Percentiles rank a stretch among this genome's conserved stretches.
phyloP scores from a whole-genome alignment of 2,113 vertebrate species.

The Scomber colias region DNA sequence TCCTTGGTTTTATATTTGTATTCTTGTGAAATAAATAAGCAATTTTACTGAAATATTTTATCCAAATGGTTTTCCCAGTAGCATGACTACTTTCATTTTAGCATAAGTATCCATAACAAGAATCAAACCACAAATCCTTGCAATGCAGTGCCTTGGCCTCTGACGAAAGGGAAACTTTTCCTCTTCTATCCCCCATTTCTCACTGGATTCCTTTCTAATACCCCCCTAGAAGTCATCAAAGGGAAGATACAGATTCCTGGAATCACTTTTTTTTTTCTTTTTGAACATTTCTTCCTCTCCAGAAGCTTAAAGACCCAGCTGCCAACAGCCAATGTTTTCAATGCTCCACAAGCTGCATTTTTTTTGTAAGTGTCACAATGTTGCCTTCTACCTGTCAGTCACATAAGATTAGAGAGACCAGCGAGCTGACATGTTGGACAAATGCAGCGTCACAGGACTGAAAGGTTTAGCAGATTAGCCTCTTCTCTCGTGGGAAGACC shows the following conservation, averaged over 20 bases:
- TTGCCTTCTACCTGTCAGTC: slow-evolving; percentile 67
- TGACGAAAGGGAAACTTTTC: slow-evolving; percentile 11
- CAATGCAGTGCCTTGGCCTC: neutral
- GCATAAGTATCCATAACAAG: neutral
- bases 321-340: slow-evolving; percentile 40
- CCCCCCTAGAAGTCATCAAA: slow-evolving; percentile 37
- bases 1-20: slow-evolving; percentile 5
- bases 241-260: slow-evolving; percentile 18
- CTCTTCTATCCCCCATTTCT: slow-evolving; percentile 3
- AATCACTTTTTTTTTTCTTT: slow-evolving; percentile 25
- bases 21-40: neutral
- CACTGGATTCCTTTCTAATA: slow-evolving; percentile 27
- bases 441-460: slow-evolving; percentile 57
- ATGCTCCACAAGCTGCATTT: slow-evolving; percentile 37
- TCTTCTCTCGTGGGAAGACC: slow-evolving; percentile 53
- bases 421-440: slow-evolving; percentile 72
- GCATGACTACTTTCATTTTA: neutral
- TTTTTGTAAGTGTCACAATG: slow-evolving; percentile 59
- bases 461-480: slow-evolving; percentile 73
- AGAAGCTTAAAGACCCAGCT: slow-evolving; percentile 35
- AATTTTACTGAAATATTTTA: slow-evolving; percentile 9
- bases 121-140: slow-evolving; percentile 25
- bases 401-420: slow-evolving; percentile 60
- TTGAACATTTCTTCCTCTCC: slow-evolving; percentile 11
- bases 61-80: neutral